phyloP scores from a whole-genome alignment of 2,888 invertebrate genomes.

The Malthinus seriepunctatus region DNA sequence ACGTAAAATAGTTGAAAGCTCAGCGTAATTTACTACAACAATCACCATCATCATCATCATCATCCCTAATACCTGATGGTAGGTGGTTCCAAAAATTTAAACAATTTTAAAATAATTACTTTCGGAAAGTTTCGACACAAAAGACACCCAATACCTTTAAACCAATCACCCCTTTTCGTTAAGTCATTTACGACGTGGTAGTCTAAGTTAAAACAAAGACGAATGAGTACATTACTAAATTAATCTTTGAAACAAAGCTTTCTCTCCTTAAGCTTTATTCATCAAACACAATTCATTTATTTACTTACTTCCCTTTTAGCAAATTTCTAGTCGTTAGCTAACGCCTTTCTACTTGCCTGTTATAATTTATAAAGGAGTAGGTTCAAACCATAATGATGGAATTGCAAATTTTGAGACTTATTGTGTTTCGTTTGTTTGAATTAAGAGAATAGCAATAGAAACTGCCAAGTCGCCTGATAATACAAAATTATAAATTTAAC shows the following conservation, averaged over 20 bases:
- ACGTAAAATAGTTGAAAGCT: slow-evolving; percentile 12
- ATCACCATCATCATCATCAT: neutral
- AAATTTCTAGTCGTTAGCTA: slow-evolving; percentile 46
- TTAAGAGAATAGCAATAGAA: slow-evolving; percentile 19
- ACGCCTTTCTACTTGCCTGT: slow-evolving; percentile 39
- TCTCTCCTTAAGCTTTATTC: slow-evolving; percentile 50
- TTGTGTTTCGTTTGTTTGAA: slow-evolving; percentile 27
- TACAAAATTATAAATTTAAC: slow-evolving; percentile 4
- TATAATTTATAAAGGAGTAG: slow-evolving; percentile 31
- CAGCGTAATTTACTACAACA: neutral
- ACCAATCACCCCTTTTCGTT: slow-evolving; percentile 21
- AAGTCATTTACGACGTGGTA: slow-evolving; percentile 10
- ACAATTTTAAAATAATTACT: slow-evolving; percentile 9
- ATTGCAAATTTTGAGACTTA: slow-evolving; percentile 31
- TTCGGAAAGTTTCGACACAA: slow-evolving; percentile 2
- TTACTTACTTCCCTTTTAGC: slow-evolving; percentile 49
- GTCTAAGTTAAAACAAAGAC: slow-evolving; percentile 47
- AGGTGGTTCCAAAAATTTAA: neutral
- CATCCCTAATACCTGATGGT: neutral
- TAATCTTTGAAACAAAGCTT: slow-evolving; percentile 55
- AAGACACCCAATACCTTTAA: slow-evolving; percentile 17
- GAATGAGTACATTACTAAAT: slow-evolving; percentile 54
- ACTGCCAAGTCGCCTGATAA: slow-evolving; percentile 5
- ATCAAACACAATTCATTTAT: slow-evolving; percentile 54
- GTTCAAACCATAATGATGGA: slow-evolving; percentile 29